A percentile compares a stretch with the other conserved stretches of the same genome.
These are phyloP conservation scores for Zingel zingel DNA, from an alignment of 2,113 vertebrate species.

Conservation along the genomic window DNA sequence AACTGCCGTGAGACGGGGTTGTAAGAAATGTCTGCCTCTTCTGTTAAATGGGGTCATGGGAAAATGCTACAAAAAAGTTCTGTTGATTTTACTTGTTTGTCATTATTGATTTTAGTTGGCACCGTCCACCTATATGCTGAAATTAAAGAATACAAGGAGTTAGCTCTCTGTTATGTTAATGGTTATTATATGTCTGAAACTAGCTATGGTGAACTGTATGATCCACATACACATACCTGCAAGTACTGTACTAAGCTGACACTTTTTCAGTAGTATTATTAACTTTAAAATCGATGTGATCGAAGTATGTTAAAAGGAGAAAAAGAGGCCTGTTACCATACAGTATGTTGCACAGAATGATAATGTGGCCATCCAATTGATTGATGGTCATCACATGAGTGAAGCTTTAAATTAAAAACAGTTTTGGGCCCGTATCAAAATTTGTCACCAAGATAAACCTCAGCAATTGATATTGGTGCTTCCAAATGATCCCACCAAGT, in stretches of 20 bases:
- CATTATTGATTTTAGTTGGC: conserved; percentile 24
- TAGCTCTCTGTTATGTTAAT: background rate
- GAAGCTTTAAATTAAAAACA: background rate
- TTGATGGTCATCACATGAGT: conserved; percentile 11
- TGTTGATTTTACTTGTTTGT: conserved; percentile 22
- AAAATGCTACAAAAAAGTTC: conserved; percentile 48
- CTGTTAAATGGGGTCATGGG: conserved; percentile 61
- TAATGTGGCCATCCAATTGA: conserved; percentile 1
- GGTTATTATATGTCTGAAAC: background rate
- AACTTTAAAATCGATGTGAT: background rate
- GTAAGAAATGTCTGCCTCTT: conserved; percentile 10
- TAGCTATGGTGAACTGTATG: background rate
- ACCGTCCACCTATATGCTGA: background rate
- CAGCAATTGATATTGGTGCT: conserved; percentile 5
- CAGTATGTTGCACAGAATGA: background rate
- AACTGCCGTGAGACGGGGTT: too few relatives aligned
- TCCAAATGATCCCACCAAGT: conserved; percentile 47
- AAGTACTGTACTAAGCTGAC: background rate
- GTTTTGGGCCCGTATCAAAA: conserved; percentile 3
- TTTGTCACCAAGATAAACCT: conserved; percentile 7
- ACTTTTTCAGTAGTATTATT: background rate
- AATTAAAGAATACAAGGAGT: background rate
- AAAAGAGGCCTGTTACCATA: background rate
- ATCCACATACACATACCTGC: background rate
- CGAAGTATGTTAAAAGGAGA: background rate